These are phyloP conservation scores for Microctenopoma steveboyesi DNA, from an alignment of 2,797 vertebrate genomes.

Conservation along the genomic window DNA sequence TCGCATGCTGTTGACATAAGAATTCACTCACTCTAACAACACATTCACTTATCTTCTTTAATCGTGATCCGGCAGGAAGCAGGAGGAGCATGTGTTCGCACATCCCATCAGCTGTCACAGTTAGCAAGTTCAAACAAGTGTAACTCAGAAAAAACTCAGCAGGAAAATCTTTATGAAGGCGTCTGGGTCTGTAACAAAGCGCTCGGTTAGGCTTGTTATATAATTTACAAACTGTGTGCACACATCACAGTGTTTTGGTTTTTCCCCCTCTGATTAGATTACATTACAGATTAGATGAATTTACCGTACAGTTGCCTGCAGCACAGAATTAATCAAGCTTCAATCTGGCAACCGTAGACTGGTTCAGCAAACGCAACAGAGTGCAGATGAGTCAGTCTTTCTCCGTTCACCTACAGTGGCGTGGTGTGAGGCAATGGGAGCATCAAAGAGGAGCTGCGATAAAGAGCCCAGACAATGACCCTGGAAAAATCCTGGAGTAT, in stretches of 20 bases:
- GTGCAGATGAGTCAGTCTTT: constrained; percentile 27
- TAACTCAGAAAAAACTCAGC: not conserved
- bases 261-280: constrained; percentile 3
- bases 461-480: constrained; percentile 12
- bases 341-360: constrained; percentile 3
- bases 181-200: not conserved
- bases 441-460: constrained; percentile 46
- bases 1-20: not conserved
- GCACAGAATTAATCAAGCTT: not conserved
- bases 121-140: constrained; percentile 12
- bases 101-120: not conserved
- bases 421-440: constrained; percentile 41
- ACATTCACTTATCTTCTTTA: not conserved
- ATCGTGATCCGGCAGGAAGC: not conserved
- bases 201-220: not conserved
- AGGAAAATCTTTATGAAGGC: too few species aligned
- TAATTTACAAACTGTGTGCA: not conserved
- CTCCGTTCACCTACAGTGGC: not conserved
- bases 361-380: constrained; percentile 22
- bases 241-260: not conserved
- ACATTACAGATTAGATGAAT: not conserved
- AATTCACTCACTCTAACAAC: not conserved
- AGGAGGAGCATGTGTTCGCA: not conserved
- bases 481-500: constrained; percentile 33
- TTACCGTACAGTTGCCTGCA: not conserved